Conservation (phyloP, 1,140 invertebrate species). For the Drosophila quadrilineata region DNA sequence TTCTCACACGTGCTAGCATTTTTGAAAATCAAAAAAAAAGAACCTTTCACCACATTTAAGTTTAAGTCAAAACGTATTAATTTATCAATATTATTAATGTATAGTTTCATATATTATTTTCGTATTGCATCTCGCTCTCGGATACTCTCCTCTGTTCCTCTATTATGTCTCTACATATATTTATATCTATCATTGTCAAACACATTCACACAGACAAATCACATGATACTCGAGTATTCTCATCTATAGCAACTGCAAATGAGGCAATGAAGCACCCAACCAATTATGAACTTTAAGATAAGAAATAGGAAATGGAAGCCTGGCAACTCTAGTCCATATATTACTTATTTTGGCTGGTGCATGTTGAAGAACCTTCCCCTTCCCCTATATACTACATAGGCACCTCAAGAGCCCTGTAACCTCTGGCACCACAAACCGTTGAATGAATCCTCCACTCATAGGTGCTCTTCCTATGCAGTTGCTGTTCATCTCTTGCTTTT, state of each 20-base stretch:
- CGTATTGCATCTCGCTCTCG: slow-evolving; percentile 59
- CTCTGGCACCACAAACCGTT: slow-evolving; percentile 9
- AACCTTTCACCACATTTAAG: slow-evolving; percentile 42
- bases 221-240: slow-evolving; percentile 37
- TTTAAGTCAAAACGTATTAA: slow-evolving; percentile 38
- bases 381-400: neutral
- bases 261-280: slow-evolving; percentile 41
- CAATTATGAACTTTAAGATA: slow-evolving; percentile 7
- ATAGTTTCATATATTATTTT: slow-evolving; percentile 19
- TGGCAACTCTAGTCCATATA: slow-evolving; percentile 25
- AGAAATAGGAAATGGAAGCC: slow-evolving; percentile 7
- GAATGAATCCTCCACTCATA: slow-evolving; percentile 29
- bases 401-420: neutral
- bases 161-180: slow-evolving; percentile 9
- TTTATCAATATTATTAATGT: slow-evolving; percentile 54
- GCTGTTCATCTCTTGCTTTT: slow-evolving; percentile 36
- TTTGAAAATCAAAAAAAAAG: too few relatives aligned
- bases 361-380: slow-evolving; percentile 14
- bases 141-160: slow-evolving; percentile 4
- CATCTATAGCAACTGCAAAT: slow-evolving; percentile 41
- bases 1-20: slow-evolving; percentile 67
- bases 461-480: slow-evolving; percentile 47
- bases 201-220: slow-evolving; percentile 35
- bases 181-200: slow-evolving; percentile 33
- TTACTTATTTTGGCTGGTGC: slow-evolving; percentile 31